These are phyloP conservation scores for Trachymyrmex cornetzi DNA, from an alignment of 1,140 invertebrate genomes.

Conservation along the genomic window DNA sequence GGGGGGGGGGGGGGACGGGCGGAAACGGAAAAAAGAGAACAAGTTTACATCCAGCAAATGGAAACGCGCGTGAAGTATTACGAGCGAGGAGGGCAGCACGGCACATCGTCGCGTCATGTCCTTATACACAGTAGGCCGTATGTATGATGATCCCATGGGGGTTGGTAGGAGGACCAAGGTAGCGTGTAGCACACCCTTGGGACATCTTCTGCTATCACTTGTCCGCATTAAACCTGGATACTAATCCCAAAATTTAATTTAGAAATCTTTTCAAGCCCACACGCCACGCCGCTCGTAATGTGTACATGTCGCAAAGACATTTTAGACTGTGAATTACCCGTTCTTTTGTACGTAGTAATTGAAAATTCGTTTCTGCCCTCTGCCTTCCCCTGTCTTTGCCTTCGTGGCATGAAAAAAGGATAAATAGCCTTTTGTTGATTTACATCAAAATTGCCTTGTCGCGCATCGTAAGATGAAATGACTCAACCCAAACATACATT, in stretches of 20 bases:
- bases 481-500: conserved; percentile 39
- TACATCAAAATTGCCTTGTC: conserved; percentile 68
- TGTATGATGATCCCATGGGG: conserved; percentile 78
- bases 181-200: conserved; percentile 83
- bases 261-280: conserved; percentile 85
- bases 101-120: conserved; percentile 75
- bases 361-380: conserved; percentile 83
- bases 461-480: conserved; percentile 29
- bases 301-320: conserved; percentile 76
- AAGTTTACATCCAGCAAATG: conserved; percentile 82
- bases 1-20: too few species aligned
- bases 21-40: conserved; percentile 1
- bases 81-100: conserved; percentile 64
- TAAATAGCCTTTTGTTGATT: conserved; percentile 74
- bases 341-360: conserved; percentile 85
- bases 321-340: conserved; percentile 84
- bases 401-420: conserved; percentile 41
- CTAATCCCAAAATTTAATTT: conserved; percentile 87
- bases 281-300: conserved; percentile 1
- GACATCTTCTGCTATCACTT: conserved; percentile 86
- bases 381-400: conserved; percentile 60
- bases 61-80: conserved; percentile 81
- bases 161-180: conserved; percentile 69
- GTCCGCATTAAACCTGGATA: conserved; percentile 85
- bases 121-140: conserved; percentile 74